These are phyloP conservation scores for Agelas oroides DNA, from an alignment of 37 sponge, comb jelly and placozoan genomes.

Conservation along the genomic window DNA sequence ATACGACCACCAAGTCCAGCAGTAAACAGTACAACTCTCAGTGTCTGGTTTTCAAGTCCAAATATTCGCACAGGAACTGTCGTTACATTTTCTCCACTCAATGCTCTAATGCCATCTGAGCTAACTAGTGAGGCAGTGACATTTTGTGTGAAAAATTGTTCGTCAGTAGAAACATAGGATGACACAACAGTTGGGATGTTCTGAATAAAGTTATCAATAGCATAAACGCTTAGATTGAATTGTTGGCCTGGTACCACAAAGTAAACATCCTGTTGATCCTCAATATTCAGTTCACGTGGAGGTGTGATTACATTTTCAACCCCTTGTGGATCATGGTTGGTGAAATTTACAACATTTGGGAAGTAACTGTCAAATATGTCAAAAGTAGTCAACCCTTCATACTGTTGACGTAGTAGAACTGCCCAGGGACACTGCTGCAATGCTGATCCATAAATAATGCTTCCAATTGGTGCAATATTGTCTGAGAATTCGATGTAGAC, in stretches of 20 bases:
- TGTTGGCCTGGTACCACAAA: constrained; percentile 6
- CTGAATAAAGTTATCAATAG: constrained; percentile 5
- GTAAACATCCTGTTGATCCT: neutral
- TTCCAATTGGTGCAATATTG: constrained; percentile 1
- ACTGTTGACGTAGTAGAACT: neutral
- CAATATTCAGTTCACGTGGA: neutral
- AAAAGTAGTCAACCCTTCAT: neutral
- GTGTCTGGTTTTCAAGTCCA: constrained; percentile 1
- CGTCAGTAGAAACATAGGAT: neutral
- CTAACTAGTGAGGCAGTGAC: neutral
- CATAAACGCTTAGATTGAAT: neutral
- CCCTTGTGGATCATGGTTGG: neutral
- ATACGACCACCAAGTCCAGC: neutral
- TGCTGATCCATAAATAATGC: constrained; percentile 20
- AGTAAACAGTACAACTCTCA: neutral
- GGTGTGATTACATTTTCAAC: constrained; percentile 1
- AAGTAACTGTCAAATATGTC: neutral
- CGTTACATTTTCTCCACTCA: neutral
- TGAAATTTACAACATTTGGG: neutral
- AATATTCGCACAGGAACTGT: neutral
- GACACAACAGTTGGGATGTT: neutral
- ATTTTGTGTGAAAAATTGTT: neutral
- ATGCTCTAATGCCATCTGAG: neutral
- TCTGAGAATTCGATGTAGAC: neutral
- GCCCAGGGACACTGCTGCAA: constrained; percentile 20